Percentiles rank a stretch among this genome's conserved stretches.
Evolutionary conservation across 2,113 vertebrate genomes (phyloP).

Genomic region (Pongo abelii): DNA sequence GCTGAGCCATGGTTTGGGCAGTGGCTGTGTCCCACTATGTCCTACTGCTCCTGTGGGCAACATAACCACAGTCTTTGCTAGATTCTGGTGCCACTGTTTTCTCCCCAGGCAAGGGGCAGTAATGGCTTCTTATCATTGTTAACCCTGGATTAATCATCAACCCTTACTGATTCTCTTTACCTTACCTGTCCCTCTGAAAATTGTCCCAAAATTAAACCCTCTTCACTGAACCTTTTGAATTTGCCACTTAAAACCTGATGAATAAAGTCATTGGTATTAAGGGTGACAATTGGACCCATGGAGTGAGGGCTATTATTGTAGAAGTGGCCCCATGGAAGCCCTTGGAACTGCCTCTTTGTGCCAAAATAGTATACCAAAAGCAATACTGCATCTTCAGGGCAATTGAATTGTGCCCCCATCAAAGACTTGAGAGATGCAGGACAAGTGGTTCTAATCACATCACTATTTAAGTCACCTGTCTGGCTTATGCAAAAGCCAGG

Average conservation of each 20-base stretch:
- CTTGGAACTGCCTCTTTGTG: not conserved
- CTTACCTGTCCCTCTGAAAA: not conserved
- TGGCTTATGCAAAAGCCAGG: not conserved
- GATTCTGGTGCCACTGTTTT: not conserved
- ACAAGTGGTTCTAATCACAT: not conserved
- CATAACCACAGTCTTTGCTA: not conserved
- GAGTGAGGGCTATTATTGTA: not conserved
- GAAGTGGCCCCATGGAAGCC: not conserved
- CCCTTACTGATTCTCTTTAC: not conserved
- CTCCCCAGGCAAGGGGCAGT: not conserved
- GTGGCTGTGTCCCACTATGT: not conserved
- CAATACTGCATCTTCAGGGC: not conserved
- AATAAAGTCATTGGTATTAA: not conserved
- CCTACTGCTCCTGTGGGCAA: not conserved
- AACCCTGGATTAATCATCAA: no score
- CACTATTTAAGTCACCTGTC: no score
- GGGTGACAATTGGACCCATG: not conserved
- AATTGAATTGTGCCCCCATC: not conserved
- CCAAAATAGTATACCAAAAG: not conserved
- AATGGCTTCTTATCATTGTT: fast-evolving
- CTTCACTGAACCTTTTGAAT: not conserved
- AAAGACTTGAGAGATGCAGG: not conserved
- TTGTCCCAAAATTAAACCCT: not conserved
- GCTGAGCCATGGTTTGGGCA: not conserved
- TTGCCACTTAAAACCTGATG: not conserved